Percentiles rank a stretch among this genome's conserved stretches.
These are phyloP conservation scores for Drosophila mauritiana DNA, from an alignment of 1,140 invertebrate species.

Conservation along the genomic window DNA sequence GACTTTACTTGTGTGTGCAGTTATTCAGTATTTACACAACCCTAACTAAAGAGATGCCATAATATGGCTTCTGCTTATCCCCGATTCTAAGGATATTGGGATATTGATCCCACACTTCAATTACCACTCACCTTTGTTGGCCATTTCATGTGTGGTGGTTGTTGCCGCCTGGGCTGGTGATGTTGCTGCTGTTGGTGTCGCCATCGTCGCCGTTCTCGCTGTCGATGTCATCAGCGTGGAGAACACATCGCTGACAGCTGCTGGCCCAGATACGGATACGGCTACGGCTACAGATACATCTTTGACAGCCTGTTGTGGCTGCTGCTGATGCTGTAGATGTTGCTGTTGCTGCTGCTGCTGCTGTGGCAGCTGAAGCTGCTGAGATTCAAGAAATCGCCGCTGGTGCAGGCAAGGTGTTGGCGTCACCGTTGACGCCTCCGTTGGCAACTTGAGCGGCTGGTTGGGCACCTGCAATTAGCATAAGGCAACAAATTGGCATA, in stretches of 20 bases:
- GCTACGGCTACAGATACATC: slow-evolving; percentile 24
- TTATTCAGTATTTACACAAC: neutral
- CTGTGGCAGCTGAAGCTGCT: slow-evolving; percentile 58
- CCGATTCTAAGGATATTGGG: slow-evolving; percentile 1
- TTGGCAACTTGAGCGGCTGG: slow-evolving; percentile 67
- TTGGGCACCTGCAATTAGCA: slow-evolving; percentile 82
- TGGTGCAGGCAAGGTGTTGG: slow-evolving; percentile 69
- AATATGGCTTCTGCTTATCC: neutral
- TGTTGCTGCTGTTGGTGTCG: slow-evolving; percentile 26
- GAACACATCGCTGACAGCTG: slow-evolving; percentile 55
- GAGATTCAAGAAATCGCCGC: slow-evolving; percentile 70
- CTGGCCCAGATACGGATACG: slow-evolving; percentile 43
- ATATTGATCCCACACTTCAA: slow-evolving; percentile 1
- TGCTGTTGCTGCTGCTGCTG: slow-evolving; percentile 14
- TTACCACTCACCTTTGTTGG: slow-evolving; percentile 69
- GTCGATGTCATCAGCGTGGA: slow-evolving; percentile 55
- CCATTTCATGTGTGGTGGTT: slow-evolving; percentile 52
- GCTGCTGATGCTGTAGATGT: slow-evolving; percentile 13
- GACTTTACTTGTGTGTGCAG: too few species aligned
- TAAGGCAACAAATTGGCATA: slow-evolving; percentile 62
- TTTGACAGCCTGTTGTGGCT: slow-evolving; percentile 23
- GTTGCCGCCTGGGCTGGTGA: slow-evolving; percentile 20
- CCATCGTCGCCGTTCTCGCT: slow-evolving; percentile 29
- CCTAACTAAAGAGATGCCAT: neutral
- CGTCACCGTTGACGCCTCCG: slow-evolving; percentile 22